Percentiles rank a stretch among this genome's conserved stretches.
These are phyloP conservation scores for Leptinotarsa tumamoca DNA, from an alignment of 2,888 invertebrate genomes.

Conservation along the genomic window DNA sequence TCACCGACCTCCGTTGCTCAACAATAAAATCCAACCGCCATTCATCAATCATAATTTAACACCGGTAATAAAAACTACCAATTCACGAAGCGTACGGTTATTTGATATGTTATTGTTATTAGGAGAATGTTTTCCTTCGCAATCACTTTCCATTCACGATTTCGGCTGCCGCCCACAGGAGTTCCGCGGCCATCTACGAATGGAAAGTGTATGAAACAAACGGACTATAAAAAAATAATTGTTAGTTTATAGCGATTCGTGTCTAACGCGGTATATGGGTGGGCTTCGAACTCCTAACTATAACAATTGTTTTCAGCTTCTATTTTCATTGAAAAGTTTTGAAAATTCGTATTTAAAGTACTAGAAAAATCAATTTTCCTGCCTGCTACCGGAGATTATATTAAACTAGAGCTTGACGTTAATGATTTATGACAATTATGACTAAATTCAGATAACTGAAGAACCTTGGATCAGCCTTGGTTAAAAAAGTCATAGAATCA, in stretches of 20 bases:
- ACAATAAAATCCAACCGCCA: not conserved
- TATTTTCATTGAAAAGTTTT: too few relatives aligned
- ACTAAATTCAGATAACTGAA: too few relatives aligned
- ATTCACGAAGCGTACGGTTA: slow-evolving; percentile 8
- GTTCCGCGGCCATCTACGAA: not conserved
- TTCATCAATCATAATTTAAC: slow-evolving; percentile 4
- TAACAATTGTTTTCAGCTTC: too few relatives aligned
- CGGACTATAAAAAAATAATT: slow-evolving; percentile 10
- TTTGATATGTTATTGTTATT: slow-evolving; percentile 16
- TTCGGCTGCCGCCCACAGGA: slow-evolving; percentile 25
- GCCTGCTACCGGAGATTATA: too few relatives aligned
- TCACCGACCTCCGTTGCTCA: not conserved
- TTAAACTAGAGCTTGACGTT: too few relatives aligned
- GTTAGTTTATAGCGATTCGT: not conserved
- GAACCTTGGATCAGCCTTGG: too few relatives aligned
- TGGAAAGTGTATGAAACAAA: slow-evolving; percentile 12
- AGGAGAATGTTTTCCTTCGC: slow-evolving; percentile 23
- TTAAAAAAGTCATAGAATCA: too few relatives aligned
- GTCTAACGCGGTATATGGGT: too few relatives aligned
- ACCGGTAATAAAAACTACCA: not conserved
- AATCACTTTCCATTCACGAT: slow-evolving; percentile 28
- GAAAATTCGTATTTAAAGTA: too few relatives aligned
- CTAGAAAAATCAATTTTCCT: too few relatives aligned
- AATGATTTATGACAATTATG: too few relatives aligned
- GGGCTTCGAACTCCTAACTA: too few relatives aligned